Evolutionary conservation across 1,140 invertebrate species (phyloP), one percentile per base, ranked within the genome.

Genomic region (Olivierus martensii): DNA sequence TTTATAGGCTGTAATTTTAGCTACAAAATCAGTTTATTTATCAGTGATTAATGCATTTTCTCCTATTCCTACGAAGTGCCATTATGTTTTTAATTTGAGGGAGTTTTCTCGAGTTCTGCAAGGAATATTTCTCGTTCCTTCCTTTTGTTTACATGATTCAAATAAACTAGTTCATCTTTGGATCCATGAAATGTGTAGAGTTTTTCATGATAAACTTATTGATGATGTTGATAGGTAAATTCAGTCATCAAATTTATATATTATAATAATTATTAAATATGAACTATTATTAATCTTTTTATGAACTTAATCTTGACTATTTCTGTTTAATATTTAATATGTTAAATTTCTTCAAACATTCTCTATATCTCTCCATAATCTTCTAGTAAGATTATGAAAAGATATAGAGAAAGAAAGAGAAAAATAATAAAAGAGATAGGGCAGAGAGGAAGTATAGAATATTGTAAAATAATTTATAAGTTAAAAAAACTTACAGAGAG

Each of bases 101-200:
- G 87, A 92, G 67, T 90, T 95, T 65, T 78, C 82, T 34, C 73
- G 87, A 21, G 85, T 94, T 21, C 64, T 96, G 43, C 77, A 77
- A 62, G 91, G 92, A 14, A 72, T 95, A 14, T 67, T 87, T 43
- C 67, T 87, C 58, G 74, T 92, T 49, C 80, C 87, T 2, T 67
- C 81, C 2, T 71, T 81, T n/a, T 78, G 79, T 57, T 74, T 91
- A 69, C 76, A 78, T 56, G 81, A 84, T 45, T 71, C 79, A 1
- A 79, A 82, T 47, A 90, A 93, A 64, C 71, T 96, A 22, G 82
- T 89, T 44, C 73, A 84, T 53, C 72, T 96, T 6, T 96, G 91
- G 91, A 76, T 89, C 7, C 91, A 97, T 69, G 91, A 97, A 74
- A 79, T 80, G 12, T 92, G 87, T 66, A 72, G 93, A 51, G 90